phyloP scores from a whole-genome alignment of 1,140 invertebrate genomes.

The Agrypnia vestita region DNA sequence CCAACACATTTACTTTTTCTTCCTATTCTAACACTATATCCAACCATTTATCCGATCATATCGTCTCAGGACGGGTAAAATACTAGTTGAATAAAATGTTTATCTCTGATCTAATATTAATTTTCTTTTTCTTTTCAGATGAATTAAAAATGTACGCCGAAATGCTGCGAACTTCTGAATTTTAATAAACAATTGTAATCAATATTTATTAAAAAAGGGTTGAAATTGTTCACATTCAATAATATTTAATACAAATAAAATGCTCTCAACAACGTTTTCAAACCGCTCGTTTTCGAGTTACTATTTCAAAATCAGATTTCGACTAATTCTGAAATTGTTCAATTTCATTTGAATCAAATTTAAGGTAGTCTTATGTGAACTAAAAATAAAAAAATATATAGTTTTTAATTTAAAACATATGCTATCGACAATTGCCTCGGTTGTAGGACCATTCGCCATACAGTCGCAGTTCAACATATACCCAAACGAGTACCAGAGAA shows the following conservation, averaged over 20 bases:
- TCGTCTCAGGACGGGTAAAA: too few species aligned
- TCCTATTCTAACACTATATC: too few species aligned
- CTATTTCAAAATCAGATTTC: conserved; percentile 40
- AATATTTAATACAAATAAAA: conserved; percentile 3
- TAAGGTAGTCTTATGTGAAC: background rate
- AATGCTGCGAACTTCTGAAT: background rate
- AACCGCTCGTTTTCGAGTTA: conserved; percentile 5
- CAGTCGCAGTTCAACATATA: conserved; percentile 16
- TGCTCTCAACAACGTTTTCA: conserved; percentile 13
- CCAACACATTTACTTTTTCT: too few species aligned
- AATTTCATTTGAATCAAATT: background rate
- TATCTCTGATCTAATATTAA: background rate
- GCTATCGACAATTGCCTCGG: conserved; percentile 59
- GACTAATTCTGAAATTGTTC: background rate
- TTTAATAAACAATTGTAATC: too few species aligned
- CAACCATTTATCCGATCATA: too few species aligned
- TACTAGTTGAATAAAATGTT: too few species aligned
- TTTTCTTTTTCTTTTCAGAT: background rate
- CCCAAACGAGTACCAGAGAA: background rate
- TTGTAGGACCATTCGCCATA: conserved; percentile 48
- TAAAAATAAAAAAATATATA: conserved; percentile 22
- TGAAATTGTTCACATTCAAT: background rate
- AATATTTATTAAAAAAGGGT: too few species aligned
- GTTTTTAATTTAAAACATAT: conserved; percentile 47
- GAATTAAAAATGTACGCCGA: background rate